phyloP scores from a whole-genome alignment of 2,888 invertebrate species.

The Boloria selene region DNA sequence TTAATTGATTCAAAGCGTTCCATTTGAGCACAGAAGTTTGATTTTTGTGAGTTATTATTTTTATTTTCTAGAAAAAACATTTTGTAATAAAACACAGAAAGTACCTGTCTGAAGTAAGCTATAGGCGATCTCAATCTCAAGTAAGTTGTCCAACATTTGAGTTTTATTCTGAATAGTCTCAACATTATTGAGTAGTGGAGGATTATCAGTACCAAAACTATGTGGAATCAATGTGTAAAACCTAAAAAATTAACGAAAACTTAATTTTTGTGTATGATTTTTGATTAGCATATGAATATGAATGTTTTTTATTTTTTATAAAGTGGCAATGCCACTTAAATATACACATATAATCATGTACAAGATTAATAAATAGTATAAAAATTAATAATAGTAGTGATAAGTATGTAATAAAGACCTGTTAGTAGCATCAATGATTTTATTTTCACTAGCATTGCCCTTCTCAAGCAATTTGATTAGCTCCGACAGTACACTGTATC shows the following conservation, averaged over 20 bases:
- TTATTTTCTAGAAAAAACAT: background rate
- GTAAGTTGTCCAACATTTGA: conserved; percentile 94
- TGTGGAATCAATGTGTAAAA: conserved; percentile 99
- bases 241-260: conserved; percentile 50
- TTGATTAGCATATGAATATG: too few species aligned
- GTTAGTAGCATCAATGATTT: conserved; percentile 93
- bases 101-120: conserved; percentile 87
- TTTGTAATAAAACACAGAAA: background rate
- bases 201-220: conserved; percentile 92
- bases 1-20: too few species aligned
- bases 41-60: too few species aligned
- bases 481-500: conserved; percentile 90
- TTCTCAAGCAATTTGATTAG: conserved; percentile 83
- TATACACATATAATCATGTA: background rate
- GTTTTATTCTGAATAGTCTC: conserved; percentile 86
- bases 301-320: too few species aligned
- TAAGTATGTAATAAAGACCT: conserved; percentile 70
- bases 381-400: too few species aligned
- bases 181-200: conserved; percentile 89
- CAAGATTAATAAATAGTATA: conserved; percentile 15
- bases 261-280: too few species aligned
- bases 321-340: background rate
- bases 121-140: conserved; percentile 98
- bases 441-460: conserved; percentile 66
- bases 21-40: too few species aligned